These are phyloP conservation scores for Halichoeres trimaculatus DNA, from an alignment of 2,113 vertebrate species.

Conservation along the genomic window DNA sequence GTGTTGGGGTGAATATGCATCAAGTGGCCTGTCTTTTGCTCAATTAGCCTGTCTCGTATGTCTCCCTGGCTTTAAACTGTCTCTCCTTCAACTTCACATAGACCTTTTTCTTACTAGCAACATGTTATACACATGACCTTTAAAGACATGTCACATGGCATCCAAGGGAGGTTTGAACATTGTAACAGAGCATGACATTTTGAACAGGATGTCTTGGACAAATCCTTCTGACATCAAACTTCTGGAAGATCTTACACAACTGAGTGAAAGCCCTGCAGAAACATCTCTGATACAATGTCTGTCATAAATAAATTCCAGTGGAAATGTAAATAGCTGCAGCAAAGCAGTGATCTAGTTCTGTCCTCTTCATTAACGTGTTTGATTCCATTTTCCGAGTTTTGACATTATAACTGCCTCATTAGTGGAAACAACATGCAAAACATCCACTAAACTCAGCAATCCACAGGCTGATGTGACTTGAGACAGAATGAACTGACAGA, in stretches of 20 bases:
- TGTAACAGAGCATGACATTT: constrained; percentile 42
- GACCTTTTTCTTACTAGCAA: constrained; percentile 26
- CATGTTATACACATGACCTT: constrained; percentile 49
- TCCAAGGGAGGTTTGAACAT: constrained; percentile 36
- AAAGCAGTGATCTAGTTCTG: constrained; percentile 36
- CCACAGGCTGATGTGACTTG: constrained; percentile 27
- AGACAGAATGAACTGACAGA: constrained; percentile 34
- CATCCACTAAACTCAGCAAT: constrained; percentile 26
- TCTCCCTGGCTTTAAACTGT: constrained; percentile 18
- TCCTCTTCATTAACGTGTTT: constrained; percentile 32
- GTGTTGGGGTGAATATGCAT: constrained; percentile 22
- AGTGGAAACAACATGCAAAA: constrained; percentile 34
- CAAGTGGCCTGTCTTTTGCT: constrained; percentile 21
- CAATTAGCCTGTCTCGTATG: constrained; percentile 4
- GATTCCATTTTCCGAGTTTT: constrained; percentile 16
- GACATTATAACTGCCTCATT: constrained; percentile 29
- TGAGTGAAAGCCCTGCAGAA: neutral
- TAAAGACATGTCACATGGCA: constrained; percentile 34
- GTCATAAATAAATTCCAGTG: neutral
- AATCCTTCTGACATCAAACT: constrained; percentile 34
- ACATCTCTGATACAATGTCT: neutral
- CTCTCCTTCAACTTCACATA: constrained; percentile 22
- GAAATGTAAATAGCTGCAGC: constrained; percentile 30
- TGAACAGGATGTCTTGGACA: constrained; percentile 1
- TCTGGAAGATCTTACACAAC: constrained; percentile 2